These are phyloP conservation scores for Takifugu bimaculatus DNA, from an alignment of 2,113 vertebrate species.

Conservation along the genomic window DNA sequence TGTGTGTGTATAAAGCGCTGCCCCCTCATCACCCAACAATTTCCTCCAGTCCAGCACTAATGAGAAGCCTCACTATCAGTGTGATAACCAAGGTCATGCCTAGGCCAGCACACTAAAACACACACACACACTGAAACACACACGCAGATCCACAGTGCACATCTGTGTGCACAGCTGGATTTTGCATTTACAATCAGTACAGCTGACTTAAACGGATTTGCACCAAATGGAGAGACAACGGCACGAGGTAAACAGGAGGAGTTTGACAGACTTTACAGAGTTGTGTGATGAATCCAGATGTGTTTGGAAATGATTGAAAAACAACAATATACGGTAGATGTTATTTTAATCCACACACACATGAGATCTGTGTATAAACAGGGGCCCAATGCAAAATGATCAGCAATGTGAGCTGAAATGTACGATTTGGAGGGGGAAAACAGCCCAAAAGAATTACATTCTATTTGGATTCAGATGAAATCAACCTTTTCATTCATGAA, in stretches of 20 bases:
- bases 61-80: slow-evolving; percentile 71
- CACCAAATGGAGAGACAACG: not conserved
- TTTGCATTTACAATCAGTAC: slow-evolving; percentile 9
- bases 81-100: slow-evolving; percentile 75
- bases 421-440: no score
- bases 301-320: not conserved
- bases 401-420: no score
- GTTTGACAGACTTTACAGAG: slow-evolving; percentile 12
- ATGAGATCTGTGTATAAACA: no score
- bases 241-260: slow-evolving; percentile 28
- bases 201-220: slow-evolving; percentile 8
- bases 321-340: no score
- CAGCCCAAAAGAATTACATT: no score
- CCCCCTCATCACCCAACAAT: slow-evolving; percentile 75
- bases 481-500: slow-evolving; percentile 24
- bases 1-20: slow-evolving; percentile 66
- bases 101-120: slow-evolving; percentile 57
- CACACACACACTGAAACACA: slow-evolving; percentile 15
- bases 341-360: no score
- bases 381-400: no score
- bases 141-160: slow-evolving; percentile 6
- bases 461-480: no score
- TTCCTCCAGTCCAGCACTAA: slow-evolving; percentile 75
- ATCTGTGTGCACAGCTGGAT: slow-evolving; percentile 15
- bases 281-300: slow-evolving; percentile 6